Conservation (phyloP, 2,113 vertebrate genomes). For the Anoura caudifer region DNA sequence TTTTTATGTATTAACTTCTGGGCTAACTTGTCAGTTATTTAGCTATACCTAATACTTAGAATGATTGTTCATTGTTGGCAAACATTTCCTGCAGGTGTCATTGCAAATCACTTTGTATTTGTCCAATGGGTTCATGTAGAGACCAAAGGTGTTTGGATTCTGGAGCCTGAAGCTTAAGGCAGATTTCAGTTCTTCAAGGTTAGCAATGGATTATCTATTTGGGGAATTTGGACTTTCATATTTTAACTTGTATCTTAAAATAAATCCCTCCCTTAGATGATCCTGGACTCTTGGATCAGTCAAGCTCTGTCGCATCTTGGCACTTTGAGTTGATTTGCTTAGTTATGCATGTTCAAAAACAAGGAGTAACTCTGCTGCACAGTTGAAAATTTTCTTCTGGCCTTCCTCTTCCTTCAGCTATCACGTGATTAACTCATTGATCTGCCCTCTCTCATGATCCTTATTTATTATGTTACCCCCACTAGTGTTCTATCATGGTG, state of each 20-base stretch:
- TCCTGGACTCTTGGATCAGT: neutral
- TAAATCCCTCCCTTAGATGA: neutral
- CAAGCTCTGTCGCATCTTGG: neutral
- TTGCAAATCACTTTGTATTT: neutral
- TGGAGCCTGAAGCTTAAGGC: neutral
- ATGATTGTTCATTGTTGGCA: neutral
- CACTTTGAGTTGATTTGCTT: neutral
- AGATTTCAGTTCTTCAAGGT: neutral
- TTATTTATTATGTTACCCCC: neutral
- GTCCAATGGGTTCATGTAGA: neutral
- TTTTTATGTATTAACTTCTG: neutral
- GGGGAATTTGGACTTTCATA: neutral
- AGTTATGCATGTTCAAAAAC: neutral
- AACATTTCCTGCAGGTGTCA: neutral
- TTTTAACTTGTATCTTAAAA: neutral
- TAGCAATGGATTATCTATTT: neutral
- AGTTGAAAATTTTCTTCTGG: neutral
- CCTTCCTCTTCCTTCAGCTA: neutral
- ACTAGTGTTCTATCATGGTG: neutral
- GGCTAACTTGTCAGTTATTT: neutral
- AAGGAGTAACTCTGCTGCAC: neutral
- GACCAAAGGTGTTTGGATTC: neutral
- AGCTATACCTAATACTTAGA: neutral
- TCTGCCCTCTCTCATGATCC: neutral
- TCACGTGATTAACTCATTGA: neutral